Conservation (phyloP, 2,797 vertebrate genomes). For the Alfaro cultratus region DNA sequence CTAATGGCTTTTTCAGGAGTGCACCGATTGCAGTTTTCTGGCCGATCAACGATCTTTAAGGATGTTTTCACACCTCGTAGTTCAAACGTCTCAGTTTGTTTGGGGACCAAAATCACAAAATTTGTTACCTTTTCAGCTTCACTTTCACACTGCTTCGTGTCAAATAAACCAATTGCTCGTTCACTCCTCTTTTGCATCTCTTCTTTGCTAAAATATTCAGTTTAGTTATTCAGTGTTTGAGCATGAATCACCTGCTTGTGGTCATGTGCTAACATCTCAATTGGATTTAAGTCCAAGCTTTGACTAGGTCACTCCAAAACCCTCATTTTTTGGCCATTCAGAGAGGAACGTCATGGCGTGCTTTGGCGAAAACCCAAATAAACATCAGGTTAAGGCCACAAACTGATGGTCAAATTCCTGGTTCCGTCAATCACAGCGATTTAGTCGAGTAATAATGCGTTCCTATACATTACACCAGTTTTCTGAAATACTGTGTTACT, state of each 20-base stretch:
- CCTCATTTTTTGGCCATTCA: neutral
- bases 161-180: neutral
- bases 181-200: neutral
- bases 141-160: neutral
- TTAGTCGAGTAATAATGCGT: too few species aligned
- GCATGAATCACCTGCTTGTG: neutral
- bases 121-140: neutral
- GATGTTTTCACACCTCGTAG: neutral
- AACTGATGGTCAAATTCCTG: neutral
- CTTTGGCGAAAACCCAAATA: neutral
- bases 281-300: neutral
- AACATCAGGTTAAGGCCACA: neutral
- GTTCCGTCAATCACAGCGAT: too few species aligned
- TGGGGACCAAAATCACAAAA: neutral
- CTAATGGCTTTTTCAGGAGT: neutral
- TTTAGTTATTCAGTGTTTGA: neutral
- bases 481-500: neutral
- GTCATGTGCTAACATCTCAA: neutral
- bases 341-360: neutral
- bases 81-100: neutral
- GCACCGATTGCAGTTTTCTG: neutral
- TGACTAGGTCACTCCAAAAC: neutral
- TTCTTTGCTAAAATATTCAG: neutral
- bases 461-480: neutral
- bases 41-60: neutral